These are phyloP conservation scores for Tipula vernalis DNA, from an alignment of 2,888 invertebrate species.

Conservation along the genomic window DNA sequence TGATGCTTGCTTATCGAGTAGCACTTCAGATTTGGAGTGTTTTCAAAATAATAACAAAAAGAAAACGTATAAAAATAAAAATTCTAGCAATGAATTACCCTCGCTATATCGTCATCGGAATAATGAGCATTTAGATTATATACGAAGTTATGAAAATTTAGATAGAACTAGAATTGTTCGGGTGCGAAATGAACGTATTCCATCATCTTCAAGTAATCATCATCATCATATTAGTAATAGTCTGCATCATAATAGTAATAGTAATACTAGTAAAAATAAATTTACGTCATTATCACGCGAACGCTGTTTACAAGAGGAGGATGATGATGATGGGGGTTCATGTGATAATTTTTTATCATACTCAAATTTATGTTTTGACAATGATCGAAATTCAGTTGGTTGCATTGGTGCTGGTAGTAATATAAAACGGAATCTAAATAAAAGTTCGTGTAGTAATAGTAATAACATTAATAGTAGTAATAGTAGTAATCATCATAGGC, in stretches of 20 bases:
- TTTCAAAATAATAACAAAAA: constrained; percentile 15
- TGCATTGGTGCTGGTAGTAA: constrained; percentile 10
- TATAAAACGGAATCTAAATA: constrained; percentile 9
- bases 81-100: constrained; percentile 18
- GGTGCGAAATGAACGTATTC: constrained; percentile 12
- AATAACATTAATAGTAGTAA: background rate
- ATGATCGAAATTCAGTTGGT: constrained; percentile 12
- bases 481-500: background rate
- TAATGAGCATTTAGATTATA: constrained; percentile 17
- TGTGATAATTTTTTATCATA: constrained; percentile 16
- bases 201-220: background rate
- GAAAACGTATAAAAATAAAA: constrained; percentile 13
- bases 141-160: constrained; percentile 20
- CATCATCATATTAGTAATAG: background rate
- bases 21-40: constrained; percentile 19
- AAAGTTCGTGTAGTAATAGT: background rate
- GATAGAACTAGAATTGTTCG: constrained; percentile 19
- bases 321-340: constrained; percentile 15
- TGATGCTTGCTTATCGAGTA: constrained; percentile 20
- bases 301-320: constrained; percentile 17
- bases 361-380: constrained; percentile 18
- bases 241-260: background rate
- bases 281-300: constrained; percentile 15
- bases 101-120: constrained; percentile 17
- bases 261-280: constrained; percentile 9